Base-by-base conservation (phyloP, 2,888 invertebrate genomes). In the Cepaea hortensis region DNA sequence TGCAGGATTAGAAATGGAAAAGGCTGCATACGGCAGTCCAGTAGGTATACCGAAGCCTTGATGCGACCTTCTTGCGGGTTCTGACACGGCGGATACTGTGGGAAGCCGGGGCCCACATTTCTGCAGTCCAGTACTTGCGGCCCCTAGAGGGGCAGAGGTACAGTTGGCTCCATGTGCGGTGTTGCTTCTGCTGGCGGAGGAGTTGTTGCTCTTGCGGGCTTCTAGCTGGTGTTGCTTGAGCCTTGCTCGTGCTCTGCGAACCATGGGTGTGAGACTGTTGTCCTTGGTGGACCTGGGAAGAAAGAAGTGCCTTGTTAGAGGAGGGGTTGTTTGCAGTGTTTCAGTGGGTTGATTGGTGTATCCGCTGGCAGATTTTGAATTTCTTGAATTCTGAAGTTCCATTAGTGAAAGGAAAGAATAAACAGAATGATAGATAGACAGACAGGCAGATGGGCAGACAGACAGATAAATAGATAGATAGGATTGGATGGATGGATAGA, bases 181-280 rank as follows among this genome's bases (percentile, higher is more conserved):
- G n/a, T 79, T 23, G n/a, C 85, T 65, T 11, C 13, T n/a, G 6
- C n/a, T n/a, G 50, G 20, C 23, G 46, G 48, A 13, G 13, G n/a
- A 13, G 70, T 46, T 18, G 15, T 35, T 15, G 2, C 84, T 82
- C 61, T 13, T 70, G 46, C 77, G 72, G 81, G 81, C 89, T 87
- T 35, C 87, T 76, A 85, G 85, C 70, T 86, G 89, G 15, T 88
- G 84, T 79, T 90, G 87, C 68, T 90, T 90, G 86, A 93, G 89
- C 13, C 91, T 89, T 84, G 90, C 88, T 62, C 92, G 87, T 15
- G 93, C 93, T 84, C 89, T 90, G 46, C 90, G 90, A n/a, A 93
- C 91, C 0, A 89, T 88, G 61, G 93, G 92, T 15, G 92, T 92
- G 13, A 90, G 86, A 87, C 89, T 88, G 68, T 91, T 89, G 84